Conservation (phyloP, 1,140 invertebrate genomes). For the Drosophila fuyamai region DNA sequence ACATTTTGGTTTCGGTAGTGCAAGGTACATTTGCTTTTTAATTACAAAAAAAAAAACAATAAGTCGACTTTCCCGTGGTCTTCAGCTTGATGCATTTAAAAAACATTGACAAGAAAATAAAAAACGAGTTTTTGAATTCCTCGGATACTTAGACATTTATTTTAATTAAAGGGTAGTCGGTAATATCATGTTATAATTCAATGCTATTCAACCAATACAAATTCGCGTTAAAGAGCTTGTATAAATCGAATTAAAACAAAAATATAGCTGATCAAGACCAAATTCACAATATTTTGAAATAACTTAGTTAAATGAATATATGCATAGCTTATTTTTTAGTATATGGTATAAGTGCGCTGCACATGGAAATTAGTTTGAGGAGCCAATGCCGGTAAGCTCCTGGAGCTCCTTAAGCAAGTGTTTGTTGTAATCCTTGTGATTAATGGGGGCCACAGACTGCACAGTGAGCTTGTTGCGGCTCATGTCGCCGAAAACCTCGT, state of each 20-base stretch:
- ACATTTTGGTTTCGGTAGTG: too few relatives aligned
- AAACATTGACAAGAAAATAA: too few relatives aligned
- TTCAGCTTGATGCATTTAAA: too few relatives aligned
- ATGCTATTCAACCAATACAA: background rate
- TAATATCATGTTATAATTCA: background rate
- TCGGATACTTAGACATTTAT: background rate
- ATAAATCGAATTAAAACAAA: background rate
- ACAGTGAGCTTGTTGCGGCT: constrained; percentile 91
- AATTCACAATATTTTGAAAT: constrained; percentile 3
- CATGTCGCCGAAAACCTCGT: constrained; percentile 97
- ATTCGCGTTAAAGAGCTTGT: background rate
- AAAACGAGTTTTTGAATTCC: too few relatives aligned
- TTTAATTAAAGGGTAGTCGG: background rate
- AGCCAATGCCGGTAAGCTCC: constrained; percentile 86
- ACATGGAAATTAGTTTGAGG: constrained; percentile 40
- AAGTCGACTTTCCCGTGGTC: too few relatives aligned
- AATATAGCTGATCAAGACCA: background rate
- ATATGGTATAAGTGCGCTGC: constrained; percentile 25
- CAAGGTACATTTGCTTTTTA: too few relatives aligned
- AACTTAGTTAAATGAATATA: constrained; percentile 29
- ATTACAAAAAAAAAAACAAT: too few relatives aligned
- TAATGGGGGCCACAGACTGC: constrained; percentile 88
- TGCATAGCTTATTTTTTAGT: constrained; percentile 14
- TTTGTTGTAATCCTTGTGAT: constrained; percentile 91
- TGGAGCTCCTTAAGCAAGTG: constrained; percentile 89